Base-by-base conservation (phyloP, 2,888 invertebrate genomes). In the Abrostola triplasia region DNA sequence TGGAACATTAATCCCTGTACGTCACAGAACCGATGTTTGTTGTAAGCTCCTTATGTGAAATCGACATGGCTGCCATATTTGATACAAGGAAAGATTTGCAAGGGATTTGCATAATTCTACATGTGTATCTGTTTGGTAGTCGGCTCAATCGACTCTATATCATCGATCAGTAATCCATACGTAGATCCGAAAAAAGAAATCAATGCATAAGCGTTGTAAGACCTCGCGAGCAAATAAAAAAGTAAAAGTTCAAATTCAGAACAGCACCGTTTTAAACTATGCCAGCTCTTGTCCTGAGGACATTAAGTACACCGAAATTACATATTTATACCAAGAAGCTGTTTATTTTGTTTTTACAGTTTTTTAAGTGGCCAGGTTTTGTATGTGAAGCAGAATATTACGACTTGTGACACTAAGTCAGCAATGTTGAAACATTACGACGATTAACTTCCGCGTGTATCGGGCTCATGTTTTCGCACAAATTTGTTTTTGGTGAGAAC, bases 31-130 rank as follows among this genome's bases (percentile, higher is more conserved):
- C 74, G 69, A 64, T 59, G 73, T 73, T 74, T 73, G 65, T 70
- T 59, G 54, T 80, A 80, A 84, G 76, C 82, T 57, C 72, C 79
- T 79, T 79, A 82, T 59, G 64, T 60, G 68, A 69, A 71, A 73
- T 74, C 66, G 74, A 79, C 70, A 73, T 73, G 78, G 73, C 75
- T 76, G 73, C 80, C 83, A 81, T 77, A 78, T 73, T 68, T 66
- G 78, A 69, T 71, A 84, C 82, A 78, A 79, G 83, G 82, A 83
- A 87, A 82, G 77, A 79, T 83, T 80, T 81, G 67, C 66, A 63
- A 67, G 62, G 77, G 84, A 90, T 89, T 90, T 88, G 87, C 89
- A 89, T 90, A 88, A 87, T 84, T 78, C 75, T 84, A 87, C 87
- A 85, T 75, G 76, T 82, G 84, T 83, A 77, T 77, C 80, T 70